These are phyloP conservation scores for Philypnodon macrostomus DNA, from an alignment of 2,797 vertebrate species.

Conservation along the genomic window DNA sequence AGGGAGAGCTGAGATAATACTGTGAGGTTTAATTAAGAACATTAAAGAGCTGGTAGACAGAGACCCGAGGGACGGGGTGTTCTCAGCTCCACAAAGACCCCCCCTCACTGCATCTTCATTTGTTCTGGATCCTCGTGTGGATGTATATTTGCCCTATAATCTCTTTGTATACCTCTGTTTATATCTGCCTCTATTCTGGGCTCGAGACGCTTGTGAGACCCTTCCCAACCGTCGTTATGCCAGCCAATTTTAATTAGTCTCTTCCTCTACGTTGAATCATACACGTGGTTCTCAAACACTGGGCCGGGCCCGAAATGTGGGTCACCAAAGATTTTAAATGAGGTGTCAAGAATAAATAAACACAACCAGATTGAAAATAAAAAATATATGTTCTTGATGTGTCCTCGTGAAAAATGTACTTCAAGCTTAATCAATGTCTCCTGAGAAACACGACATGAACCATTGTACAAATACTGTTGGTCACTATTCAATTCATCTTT, in stretches of 20 bases:
- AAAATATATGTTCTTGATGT: no score
- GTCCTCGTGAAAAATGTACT: no score
- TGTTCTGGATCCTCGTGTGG: slow-evolving; percentile 8
- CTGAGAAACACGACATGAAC: no score
- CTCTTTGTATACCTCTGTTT: neutral
- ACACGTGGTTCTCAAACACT: no score
- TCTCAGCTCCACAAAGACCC: slow-evolving; percentile 58
- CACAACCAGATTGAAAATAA: no score
- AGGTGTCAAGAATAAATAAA: no score
- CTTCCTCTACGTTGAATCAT: no score
- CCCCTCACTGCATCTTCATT: slow-evolving; percentile 16
- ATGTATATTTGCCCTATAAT: slow-evolving; percentile 5
- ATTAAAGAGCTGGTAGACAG: slow-evolving; percentile 70
- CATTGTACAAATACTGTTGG: no score
- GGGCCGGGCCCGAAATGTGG: no score
- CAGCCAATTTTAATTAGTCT: slow-evolving; percentile 41
- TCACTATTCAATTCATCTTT: no score
- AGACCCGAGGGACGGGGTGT: slow-evolving; percentile 52
- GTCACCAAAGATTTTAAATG: no score
- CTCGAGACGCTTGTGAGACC: slow-evolving; percentile 10
- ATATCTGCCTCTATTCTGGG: neutral
- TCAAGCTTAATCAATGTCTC: no score
- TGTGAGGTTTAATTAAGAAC: slow-evolving; percentile 76
- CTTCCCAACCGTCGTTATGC: slow-evolving; percentile 24
- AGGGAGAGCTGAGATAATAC: slow-evolving; percentile 63